phyloP scores from a whole-genome alignment of 53 echinoderm and acorn worm species.

The Paelopatides confundens region DNA sequence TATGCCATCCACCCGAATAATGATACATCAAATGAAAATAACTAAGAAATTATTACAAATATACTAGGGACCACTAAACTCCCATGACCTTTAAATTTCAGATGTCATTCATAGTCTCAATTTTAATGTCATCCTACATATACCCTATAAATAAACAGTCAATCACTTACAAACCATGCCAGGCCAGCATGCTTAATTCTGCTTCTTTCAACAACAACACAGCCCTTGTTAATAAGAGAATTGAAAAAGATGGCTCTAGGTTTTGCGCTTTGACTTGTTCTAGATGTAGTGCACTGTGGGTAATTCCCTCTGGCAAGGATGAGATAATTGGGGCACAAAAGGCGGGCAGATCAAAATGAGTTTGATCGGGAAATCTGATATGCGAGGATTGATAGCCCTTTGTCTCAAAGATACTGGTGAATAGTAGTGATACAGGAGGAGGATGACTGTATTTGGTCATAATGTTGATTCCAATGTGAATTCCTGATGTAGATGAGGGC shows the following conservation, averaged over 20 bases:
- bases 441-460: constrained; percentile 1
- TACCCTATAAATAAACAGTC: not conserved
- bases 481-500: not conserved
- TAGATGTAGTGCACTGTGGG: not conserved
- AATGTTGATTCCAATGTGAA: not conserved
- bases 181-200: not conserved
- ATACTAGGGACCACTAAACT: not conserved
- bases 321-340: constrained; percentile 6
- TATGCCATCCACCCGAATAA: too few species aligned
- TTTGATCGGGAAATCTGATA: not conserved
- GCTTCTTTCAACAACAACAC: not conserved
- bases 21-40: too few species aligned
- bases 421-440: not conserved
- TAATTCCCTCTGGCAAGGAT: constrained; percentile 2
- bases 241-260: not conserved
- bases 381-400: constrained; percentile 11
- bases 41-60: too few species aligned
- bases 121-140: not conserved
- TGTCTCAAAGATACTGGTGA: not conserved
- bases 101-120: not conserved
- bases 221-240: not conserved
- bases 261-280: not conserved
- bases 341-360: constrained; percentile 4
- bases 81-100: not conserved
- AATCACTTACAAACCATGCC: not conserved